These are phyloP conservation scores for Squalus acanthias DNA, from an alignment of 2,797 vertebrate species.

Conservation along the genomic window DNA sequence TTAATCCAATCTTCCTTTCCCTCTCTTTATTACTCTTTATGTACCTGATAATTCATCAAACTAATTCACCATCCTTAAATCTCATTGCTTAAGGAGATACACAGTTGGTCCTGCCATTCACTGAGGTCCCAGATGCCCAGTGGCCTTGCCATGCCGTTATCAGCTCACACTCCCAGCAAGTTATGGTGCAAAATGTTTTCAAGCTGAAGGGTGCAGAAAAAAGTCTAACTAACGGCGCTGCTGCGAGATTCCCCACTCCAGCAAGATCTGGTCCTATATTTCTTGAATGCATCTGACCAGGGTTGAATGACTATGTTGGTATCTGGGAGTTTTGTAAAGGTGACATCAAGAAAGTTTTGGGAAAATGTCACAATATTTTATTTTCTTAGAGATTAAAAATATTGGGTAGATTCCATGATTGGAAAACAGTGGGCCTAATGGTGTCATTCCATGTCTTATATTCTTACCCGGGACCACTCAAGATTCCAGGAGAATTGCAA, in stretches of 20 bases:
- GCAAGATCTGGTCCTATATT: not conserved
- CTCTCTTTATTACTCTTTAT: too few species aligned
- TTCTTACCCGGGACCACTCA: not conserved
- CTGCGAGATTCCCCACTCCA: not conserved
- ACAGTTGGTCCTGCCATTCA: not conserved
- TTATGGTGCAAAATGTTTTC: not conserved
- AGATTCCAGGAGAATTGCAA: not conserved
- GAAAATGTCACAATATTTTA: not conserved
- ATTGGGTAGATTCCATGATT: not conserved
- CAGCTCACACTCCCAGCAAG: not conserved
- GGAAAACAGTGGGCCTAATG: not conserved
- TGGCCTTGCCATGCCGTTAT: not conserved
- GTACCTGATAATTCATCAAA: too few species aligned
- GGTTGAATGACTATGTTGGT: not conserved
- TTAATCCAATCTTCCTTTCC: too few species aligned
- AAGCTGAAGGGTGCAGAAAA: not conserved
- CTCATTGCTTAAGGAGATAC: too few species aligned
- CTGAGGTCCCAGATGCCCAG: not conserved
- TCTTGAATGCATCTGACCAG: not conserved
- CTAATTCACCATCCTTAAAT: too few species aligned
- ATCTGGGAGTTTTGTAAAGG: not conserved
- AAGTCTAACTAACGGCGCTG: not conserved
- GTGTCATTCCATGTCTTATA: not conserved
- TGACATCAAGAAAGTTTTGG: not conserved
- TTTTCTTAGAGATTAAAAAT: not conserved